Evolutionary conservation across 2,888 invertebrate genomes (phyloP).

Genomic region (Tiliacea citrago): DNA sequence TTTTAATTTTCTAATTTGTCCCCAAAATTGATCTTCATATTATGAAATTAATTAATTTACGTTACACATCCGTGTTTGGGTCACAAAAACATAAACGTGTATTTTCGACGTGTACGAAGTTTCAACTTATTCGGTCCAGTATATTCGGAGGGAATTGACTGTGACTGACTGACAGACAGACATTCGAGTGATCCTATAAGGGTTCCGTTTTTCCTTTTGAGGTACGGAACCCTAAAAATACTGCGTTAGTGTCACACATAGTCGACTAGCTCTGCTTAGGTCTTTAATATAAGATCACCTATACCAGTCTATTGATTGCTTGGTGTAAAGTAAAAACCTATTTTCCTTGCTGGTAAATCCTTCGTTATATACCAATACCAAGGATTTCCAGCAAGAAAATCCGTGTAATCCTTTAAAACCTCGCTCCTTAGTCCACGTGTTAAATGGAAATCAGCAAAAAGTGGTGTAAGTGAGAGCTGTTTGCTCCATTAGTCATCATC

Average conservation of each 20-base stretch:
- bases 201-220: too few species aligned
- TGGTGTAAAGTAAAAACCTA: background rate
- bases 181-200: too few species aligned
- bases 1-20: too few species aligned
- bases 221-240: too few species aligned
- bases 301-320: background rate
- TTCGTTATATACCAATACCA: background rate
- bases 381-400: slow-evolving; percentile 12
- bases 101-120: too few species aligned
- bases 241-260: background rate
- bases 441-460: slow-evolving; percentile 68
- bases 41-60: too few species aligned
- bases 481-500: slow-evolving; percentile 67
- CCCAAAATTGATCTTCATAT: too few species aligned
- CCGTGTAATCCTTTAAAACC: slow-evolving; percentile 21
- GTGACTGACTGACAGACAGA: too few species aligned
- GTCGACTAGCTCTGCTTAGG: background rate
- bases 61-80: too few species aligned
- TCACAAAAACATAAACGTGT: too few species aligned
- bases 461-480: slow-evolving; percentile 53
- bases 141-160: too few species aligned
- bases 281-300: background rate
- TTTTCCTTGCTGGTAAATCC: background rate
- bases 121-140: too few species aligned
- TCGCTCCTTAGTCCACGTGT: slow-evolving; percentile 48